A percentile compares a stretch with the other conserved stretches of the same genome.
Evolutionary conservation across 2,113 vertebrate genomes (phyloP).

Genomic region (Anoplopoma fimbria): DNA sequence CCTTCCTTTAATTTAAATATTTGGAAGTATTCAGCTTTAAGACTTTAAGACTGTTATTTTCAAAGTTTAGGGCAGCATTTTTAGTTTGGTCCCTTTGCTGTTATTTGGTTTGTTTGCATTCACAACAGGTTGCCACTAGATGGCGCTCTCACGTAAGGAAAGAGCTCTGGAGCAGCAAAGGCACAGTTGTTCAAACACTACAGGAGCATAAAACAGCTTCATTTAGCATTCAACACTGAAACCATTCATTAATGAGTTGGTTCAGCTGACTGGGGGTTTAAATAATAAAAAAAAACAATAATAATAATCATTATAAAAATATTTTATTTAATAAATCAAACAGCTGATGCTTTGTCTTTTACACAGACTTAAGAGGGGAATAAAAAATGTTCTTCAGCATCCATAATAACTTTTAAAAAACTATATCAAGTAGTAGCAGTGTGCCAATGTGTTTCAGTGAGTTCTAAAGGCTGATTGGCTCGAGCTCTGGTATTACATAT

Average conservation of each 20-base stretch:
- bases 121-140: constrained; percentile 57
- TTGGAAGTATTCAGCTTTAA: neutral
- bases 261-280: neutral
- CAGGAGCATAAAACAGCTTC: neutral
- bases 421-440: neutral
- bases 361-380: too few species aligned
- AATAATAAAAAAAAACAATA: too few species aligned
- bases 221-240: neutral
- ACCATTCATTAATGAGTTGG: neutral
- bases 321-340: too few species aligned
- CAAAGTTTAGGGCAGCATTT: neutral
- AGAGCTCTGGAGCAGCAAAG: neutral
- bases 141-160: constrained; percentile 61
- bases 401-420: neutral
- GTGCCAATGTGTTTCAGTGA: neutral
- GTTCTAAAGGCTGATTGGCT: neutral
- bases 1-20: neutral
- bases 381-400: neutral
- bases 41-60: neutral
- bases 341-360: neutral
- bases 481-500: neutral
- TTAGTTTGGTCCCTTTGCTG: neutral
- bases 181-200: too few species aligned
- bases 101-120: constrained; percentile 36
- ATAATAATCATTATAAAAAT: too few species aligned